Evolutionary conservation across 2,797 vertebrate species (phyloP).

Genomic region (Mormyrops boulengeri): DNA sequence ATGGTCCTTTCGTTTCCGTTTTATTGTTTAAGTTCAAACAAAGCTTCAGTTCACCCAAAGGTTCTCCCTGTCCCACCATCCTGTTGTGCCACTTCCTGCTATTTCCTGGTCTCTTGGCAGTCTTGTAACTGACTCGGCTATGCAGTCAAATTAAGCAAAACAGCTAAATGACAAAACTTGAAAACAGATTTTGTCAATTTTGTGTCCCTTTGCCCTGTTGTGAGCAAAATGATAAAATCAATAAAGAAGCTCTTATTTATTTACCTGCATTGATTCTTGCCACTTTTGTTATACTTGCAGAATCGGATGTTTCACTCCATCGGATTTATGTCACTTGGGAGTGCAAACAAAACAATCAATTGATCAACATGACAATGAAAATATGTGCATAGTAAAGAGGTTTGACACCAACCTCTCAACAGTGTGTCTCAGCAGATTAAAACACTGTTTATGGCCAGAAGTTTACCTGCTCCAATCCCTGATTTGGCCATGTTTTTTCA

Average conservation of each 20-base stretch:
- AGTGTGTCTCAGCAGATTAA: neutral
- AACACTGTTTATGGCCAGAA: neutral
- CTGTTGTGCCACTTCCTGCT: neutral
- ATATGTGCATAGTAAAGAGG: neutral
- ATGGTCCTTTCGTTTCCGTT: neutral
- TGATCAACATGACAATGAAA: constrained; percentile 5
- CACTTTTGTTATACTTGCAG: neutral
- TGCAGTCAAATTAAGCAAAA: neutral
- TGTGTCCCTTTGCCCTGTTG: neutral
- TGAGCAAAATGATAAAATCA: neutral
- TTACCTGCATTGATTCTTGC: neutral
- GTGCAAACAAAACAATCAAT: neutral
- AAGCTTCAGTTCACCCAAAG: neutral
- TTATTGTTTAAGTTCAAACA: neutral
- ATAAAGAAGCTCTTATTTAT: neutral
- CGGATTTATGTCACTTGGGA: neutral
- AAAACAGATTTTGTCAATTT: neutral
- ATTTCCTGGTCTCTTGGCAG: neutral
- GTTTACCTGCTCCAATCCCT: neutral
- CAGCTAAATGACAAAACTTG: neutral
- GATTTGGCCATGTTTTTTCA: neutral
- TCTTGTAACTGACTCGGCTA: neutral
- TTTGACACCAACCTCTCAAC: neutral
- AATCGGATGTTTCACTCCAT: neutral
- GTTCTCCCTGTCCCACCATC: neutral